These are phyloP conservation scores for Oxygymnocypris stewartii DNA, from an alignment of 2,113 vertebrate genomes.

Conservation along the genomic window DNA sequence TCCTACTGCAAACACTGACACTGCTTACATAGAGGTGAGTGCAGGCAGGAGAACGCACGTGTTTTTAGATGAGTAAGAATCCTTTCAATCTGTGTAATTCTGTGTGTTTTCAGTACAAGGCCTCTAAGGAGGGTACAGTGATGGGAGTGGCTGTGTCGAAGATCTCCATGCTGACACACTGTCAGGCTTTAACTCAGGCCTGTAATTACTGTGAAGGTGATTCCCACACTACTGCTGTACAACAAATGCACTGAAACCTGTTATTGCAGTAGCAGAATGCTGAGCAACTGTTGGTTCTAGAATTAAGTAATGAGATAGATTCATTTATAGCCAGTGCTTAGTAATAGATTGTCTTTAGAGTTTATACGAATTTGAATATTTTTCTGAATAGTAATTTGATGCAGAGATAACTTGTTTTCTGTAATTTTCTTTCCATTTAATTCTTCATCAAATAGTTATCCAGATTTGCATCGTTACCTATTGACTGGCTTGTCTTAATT, in stretches of 20 bases:
- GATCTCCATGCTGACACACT: slow-evolving; percentile 91
- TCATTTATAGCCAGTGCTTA: not conserved
- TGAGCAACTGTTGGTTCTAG: not conserved
- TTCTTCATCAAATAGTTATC: not conserved
- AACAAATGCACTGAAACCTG: not conserved
- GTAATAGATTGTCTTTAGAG: not conserved
- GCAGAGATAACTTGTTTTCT: not conserved
- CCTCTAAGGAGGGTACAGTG: slow-evolving; percentile 96
- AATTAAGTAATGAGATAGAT: not conserved
- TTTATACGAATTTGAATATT: not conserved
- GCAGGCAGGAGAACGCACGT: not conserved
- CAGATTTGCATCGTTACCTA: not conserved
- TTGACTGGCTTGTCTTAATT: not conserved
- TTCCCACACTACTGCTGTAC: slow-evolving; percentile 47
- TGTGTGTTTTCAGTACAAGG: slow-evolving; percentile 85
- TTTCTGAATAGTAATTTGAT: not conserved
- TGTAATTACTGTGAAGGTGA: slow-evolving; percentile 98
- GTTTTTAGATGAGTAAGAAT: not conserved
- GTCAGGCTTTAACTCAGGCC: slow-evolving; percentile 93
- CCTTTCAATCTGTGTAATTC: not conserved
- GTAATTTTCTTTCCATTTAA: not conserved
- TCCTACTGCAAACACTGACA: slow-evolving; percentile 89
- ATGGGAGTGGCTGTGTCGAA: slow-evolving; percentile 97
- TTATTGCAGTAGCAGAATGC: not conserved
- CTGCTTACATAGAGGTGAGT: slow-evolving; percentile 93